phyloP scores from a whole-genome alignment of 2,113 vertebrate genomes.

The human (Homo sapiens) region GRCh38 chr11:78894001-78894500 shows the following conservation, averaged over 20 bases:
- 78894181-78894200: neutral
- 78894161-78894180: neutral
- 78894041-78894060: neutral
- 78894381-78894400: neutral
- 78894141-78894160: neutral
- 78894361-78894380: neutral
- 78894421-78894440: neutral
- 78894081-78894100: neutral
- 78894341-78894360: neutral
- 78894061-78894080: neutral
- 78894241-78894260: neutral
- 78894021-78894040: neutral
- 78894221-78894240: neutral
- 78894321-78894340: neutral
- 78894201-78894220: neutral
- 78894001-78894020: neutral
- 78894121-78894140: neutral
- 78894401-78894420: neutral
- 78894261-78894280: fast-evolving
- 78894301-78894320: neutral
- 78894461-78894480: slow-evolving; percentile 11
- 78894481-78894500: neutral
- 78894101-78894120: neutral
- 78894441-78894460: neutral
- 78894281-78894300: neutral